Evolutionary conservation across 2,797 vertebrate species (phyloP), one percentile per base, ranked within the genome.

Genomic region (Sebastes oblongus): DNA sequence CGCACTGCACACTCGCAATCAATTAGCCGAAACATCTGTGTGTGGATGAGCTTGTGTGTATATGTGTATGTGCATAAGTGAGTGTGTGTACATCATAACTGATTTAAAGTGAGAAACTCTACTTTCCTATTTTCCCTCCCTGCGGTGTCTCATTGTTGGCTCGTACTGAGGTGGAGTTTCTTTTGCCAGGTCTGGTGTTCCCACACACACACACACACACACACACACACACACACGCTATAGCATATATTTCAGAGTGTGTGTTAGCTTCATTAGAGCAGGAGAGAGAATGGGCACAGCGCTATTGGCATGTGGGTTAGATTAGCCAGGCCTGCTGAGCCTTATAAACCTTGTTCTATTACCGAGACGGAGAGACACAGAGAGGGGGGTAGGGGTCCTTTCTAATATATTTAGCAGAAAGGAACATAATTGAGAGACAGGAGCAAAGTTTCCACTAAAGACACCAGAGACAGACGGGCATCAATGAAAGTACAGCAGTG

Each of bases 281-380:
- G 85, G 75, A 83, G 86, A 89, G 77, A 92, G 83, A 92, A 88
- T 80, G 86, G 90, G 89, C 90, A 91, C 76, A 75, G 83, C 12
- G 8, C 81, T 91, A 72, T 89, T 90, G 87, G 90, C 93, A 93
- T 92, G 93, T 94, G 92, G 90, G 89, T 92, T 94, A 72, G 72
- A 92, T 94, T 93, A 94, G 71, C 74, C 66, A 66, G 83, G 86
- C 85, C 91, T 90, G 83, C 74, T 27, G 66, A 86, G 84, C 81
- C 86, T 81, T 80, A 89, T 92, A 89, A 92, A 90, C 82, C 81
- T 82, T 76, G 77, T 84, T 84, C 86, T 88, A 78, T 90, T 88
- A 81, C 81, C 75, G 74, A 88, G 52, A 72, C 54, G 39, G 75
- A 76, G 59, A 80, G 84, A 85, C 50, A 75, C 68, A 78, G 66